Percentiles rank a stretch among this genome's conserved stretches.
phyloP scores from a whole-genome alignment of 2,888 invertebrate species.

The Leptinotarsa tumamoca region DNA sequence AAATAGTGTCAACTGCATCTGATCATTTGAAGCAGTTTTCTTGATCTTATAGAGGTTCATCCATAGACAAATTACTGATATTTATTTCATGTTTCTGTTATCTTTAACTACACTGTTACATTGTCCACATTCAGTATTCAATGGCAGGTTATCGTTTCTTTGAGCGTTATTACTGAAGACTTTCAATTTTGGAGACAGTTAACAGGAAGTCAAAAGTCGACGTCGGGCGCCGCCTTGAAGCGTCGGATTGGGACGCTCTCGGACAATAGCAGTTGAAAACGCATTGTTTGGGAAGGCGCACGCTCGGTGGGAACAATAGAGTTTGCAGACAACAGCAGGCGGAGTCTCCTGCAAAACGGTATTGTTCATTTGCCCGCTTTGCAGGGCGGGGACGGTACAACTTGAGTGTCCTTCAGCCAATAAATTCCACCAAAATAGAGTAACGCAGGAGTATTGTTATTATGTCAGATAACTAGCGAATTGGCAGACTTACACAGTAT shows the following conservation, averaged over 20 bases:
- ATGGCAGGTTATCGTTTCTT: too few relatives aligned
- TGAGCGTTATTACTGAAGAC: too few relatives aligned
- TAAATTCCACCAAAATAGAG: conserved; percentile 50
- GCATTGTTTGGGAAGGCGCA: conserved; percentile 65
- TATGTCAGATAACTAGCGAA: background rate
- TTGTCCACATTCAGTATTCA: too few relatives aligned
- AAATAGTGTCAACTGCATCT: too few relatives aligned
- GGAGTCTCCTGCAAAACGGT: conserved; percentile 63
- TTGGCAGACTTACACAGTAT: background rate
- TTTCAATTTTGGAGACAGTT: background rate
- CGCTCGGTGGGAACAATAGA: conserved; percentile 65
- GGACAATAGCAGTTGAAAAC: conserved; percentile 64
- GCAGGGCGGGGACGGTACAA: conserved; percentile 56
- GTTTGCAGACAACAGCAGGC: conserved; percentile 65
- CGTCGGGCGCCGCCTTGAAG: conserved; percentile 60
- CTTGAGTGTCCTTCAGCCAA: conserved; percentile 53
- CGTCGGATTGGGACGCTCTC: conserved; percentile 64
- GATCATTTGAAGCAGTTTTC: too few relatives aligned
- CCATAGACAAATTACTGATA: too few relatives aligned
- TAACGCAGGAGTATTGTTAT: background rate
- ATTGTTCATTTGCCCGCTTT: conserved; percentile 66
- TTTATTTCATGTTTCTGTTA: too few relatives aligned
- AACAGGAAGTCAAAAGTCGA: conserved; percentile 9
- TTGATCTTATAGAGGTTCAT: too few relatives aligned
- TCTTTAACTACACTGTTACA: too few relatives aligned